Conservation (phyloP, 2,888 invertebrate genomes). For the Ametastegia equiseti region DNA sequence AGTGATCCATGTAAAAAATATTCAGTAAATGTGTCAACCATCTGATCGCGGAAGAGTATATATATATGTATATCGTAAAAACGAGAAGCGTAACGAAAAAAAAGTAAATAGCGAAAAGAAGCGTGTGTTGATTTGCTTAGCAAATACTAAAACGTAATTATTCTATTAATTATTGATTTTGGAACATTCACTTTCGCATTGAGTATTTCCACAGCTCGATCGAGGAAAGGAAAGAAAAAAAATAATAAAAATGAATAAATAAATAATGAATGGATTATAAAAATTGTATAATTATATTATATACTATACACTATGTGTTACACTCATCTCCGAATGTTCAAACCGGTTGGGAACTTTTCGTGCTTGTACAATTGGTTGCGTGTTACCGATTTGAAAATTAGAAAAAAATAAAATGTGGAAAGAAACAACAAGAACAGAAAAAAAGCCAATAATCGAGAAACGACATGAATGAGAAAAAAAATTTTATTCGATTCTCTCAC, state of each 20-base stretch:
- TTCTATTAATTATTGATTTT: not conserved
- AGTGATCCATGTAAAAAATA: slow-evolving; percentile 30
- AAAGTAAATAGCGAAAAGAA: not conserved
- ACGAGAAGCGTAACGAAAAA: not conserved
- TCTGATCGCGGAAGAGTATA: not conserved
- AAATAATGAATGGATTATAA: not conserved
- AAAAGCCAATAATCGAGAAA: not conserved
- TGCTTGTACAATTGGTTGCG: not conserved
- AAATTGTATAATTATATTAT: not conserved
- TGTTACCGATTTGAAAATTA: not conserved
- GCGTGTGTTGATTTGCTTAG: not conserved
- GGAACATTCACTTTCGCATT: not conserved
- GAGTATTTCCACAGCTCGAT: not conserved
- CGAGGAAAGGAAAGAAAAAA: not conserved
- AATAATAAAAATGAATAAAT: not conserved
- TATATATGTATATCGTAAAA: not conserved
- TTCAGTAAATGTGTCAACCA: not conserved
- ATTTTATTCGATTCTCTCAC: not conserved
- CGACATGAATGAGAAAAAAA: not conserved
- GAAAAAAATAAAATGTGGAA: not conserved
- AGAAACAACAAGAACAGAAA: not conserved
- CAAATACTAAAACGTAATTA: not conserved
- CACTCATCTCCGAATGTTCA: slow-evolving; percentile 6
- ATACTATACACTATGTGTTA: not conserved
- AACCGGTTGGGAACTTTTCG: not conserved